Percentiles rank a stretch among this genome's conserved stretches.
phyloP scores from a whole-genome alignment of 37 sponge, comb jelly and placozoan species.

The Mnemiopsis leidyi region DNA sequence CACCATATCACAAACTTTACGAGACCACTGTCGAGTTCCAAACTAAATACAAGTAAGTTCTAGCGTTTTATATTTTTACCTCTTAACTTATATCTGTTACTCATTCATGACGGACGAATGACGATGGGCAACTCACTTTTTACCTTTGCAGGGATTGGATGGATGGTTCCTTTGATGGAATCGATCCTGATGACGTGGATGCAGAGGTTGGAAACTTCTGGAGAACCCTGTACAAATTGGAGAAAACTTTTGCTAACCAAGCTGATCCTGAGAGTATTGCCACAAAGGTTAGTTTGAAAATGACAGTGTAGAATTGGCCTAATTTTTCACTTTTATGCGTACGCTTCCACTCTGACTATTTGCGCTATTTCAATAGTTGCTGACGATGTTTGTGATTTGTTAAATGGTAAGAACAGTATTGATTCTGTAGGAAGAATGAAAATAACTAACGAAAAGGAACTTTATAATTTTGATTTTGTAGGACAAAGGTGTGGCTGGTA shows the following conservation, averaged over 20 bases:
- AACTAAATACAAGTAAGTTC: constrained; percentile 79
- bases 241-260: constrained; percentile 81
- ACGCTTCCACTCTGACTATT: no score
- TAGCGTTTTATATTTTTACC: background rate
- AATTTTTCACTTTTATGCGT: no score
- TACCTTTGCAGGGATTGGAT: constrained; percentile 77
- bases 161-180: constrained; percentile 82
- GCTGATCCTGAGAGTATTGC: constrained; percentile 90
- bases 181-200: constrained; percentile 96
- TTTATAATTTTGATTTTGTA: background rate
- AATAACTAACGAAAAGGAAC: no score
- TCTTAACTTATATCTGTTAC: background rate
- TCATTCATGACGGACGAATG: background rate
- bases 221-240: constrained; percentile 93
- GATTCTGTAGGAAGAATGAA: no score
- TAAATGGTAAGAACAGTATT: no score
- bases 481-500: constrained; percentile 52
- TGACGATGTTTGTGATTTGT: no score
- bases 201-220: constrained; percentile 85
- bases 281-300: constrained; percentile 69
- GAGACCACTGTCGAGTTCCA: constrained; percentile 87
- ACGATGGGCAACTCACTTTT: background rate
- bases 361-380: no score
- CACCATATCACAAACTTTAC: constrained; percentile 87
- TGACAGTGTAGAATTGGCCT: background rate